phyloP scores from a whole-genome alignment of 2,113 vertebrate species.

The Andinoacara biseriatus region DNA sequence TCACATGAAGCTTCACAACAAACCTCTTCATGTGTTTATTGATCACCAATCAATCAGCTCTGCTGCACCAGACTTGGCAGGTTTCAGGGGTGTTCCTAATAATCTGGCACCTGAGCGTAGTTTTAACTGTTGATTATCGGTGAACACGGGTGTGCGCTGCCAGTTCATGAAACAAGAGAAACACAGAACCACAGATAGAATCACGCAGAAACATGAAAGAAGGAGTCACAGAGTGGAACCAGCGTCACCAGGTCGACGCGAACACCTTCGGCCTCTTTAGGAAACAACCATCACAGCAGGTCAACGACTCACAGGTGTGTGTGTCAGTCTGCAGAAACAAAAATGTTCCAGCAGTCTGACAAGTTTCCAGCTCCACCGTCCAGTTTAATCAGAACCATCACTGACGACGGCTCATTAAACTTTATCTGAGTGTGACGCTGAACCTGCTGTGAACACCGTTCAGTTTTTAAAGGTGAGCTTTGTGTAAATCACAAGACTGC shows the following conservation, averaged over 20 bases:
- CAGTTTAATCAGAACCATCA: too few relatives aligned
- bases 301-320: too few relatives aligned
- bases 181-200: too few relatives aligned
- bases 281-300: too few relatives aligned
- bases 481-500: neutral
- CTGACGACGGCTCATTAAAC: too few relatives aligned
- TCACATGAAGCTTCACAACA: slow-evolving; percentile 20
- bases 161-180: neutral
- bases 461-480: neutral
- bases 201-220: neutral
- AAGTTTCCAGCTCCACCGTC: too few relatives aligned
- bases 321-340: too few relatives aligned
- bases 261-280: too few relatives aligned
- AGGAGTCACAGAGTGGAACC: neutral
- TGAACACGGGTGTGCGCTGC: neutral
- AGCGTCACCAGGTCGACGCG: too few relatives aligned
- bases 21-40: neutral
- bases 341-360: too few relatives aligned
- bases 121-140: too few relatives aligned
- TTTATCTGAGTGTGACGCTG: too few relatives aligned
- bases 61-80: neutral
- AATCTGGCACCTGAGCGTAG: neutral
- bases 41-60: neutral
- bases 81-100: neutral
- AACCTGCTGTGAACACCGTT: accelerated